These are phyloP conservation scores for Grapholita molesta DNA, from an alignment of 1,140 invertebrate genomes.

Conservation along the genomic window DNA sequence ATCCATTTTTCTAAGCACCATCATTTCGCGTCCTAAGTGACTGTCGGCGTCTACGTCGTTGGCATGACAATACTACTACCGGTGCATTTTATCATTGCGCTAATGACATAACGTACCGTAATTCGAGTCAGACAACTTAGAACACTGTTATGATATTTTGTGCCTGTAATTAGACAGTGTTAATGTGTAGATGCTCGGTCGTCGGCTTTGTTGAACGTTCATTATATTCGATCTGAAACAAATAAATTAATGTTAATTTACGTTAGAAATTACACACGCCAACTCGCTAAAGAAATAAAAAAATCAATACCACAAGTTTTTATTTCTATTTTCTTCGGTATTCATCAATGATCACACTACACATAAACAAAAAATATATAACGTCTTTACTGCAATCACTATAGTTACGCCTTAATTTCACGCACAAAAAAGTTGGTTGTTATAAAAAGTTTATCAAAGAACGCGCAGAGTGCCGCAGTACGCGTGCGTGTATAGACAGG, in stretches of 20 bases:
- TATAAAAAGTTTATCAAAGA: background rate
- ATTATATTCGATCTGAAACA: constrained; percentile 66
- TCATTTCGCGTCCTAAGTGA: background rate
- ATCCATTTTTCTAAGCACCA: constrained; percentile 60
- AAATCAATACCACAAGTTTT: background rate
- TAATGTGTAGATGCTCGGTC: constrained; percentile 42
- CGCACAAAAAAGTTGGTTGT: background rate
- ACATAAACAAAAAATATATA: background rate
- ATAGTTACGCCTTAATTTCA: background rate
- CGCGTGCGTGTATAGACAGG: background rate
- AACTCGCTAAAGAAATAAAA: too few species aligned
- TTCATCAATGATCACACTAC: background rate
- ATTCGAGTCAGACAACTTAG: background rate
- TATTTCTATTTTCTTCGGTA: background rate
- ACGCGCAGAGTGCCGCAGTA: background rate
- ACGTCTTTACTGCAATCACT: background rate
- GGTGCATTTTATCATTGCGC: constrained; percentile 40
- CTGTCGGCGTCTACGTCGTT: background rate
- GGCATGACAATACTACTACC: constrained; percentile 22
- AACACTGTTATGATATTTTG: constrained; percentile 46
- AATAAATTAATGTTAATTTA: constrained; percentile 31
- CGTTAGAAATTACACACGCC: background rate
- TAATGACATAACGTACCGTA: constrained; percentile 20
- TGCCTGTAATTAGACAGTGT: constrained; percentile 66
- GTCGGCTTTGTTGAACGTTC: constrained; percentile 43